Evolutionary conservation across 2,797 vertebrate genomes (phyloP).

Genomic region (Potorous gilbertii): DNA sequence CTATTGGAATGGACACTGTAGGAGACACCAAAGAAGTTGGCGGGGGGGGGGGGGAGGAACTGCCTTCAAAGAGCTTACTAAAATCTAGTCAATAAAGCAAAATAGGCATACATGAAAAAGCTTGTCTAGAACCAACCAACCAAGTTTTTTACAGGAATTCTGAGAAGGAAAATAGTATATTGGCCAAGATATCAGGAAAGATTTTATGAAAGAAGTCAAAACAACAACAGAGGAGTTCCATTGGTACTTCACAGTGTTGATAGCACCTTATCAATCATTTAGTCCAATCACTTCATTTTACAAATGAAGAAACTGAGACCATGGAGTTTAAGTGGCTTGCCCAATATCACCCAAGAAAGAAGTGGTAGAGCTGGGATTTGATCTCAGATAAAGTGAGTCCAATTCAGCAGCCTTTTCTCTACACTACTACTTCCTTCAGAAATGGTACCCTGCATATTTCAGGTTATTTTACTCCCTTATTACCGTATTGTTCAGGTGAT

Average conservation of each 20-base stretch:
- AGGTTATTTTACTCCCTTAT: slow-evolving; percentile 4
- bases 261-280: not conserved
- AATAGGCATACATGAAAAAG: not conserved
- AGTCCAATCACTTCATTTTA: not conserved
- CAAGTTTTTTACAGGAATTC: not conserved
- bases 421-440: not conserved
- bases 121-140: not conserved
- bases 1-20: not conserved
- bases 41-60: not conserved
- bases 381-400: not conserved
- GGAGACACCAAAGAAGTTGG: not conserved
- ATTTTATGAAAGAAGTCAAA: not conserved
- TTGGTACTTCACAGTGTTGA: not conserved
- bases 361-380: not conserved
- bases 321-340: not conserved
- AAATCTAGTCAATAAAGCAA: not conserved
- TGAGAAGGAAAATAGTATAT: not conserved
- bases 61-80: not conserved
- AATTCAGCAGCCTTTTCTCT: not conserved
- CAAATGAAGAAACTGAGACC: not conserved
- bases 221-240: not conserved
- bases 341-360: not conserved
- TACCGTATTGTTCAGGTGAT: not conserved
- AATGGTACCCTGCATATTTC: slow-evolving; percentile 21
- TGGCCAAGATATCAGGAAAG: not conserved